Evolutionary conservation across 2,113 vertebrate genomes (phyloP).

Genomic region (Aegithalos caudatus): DNA sequence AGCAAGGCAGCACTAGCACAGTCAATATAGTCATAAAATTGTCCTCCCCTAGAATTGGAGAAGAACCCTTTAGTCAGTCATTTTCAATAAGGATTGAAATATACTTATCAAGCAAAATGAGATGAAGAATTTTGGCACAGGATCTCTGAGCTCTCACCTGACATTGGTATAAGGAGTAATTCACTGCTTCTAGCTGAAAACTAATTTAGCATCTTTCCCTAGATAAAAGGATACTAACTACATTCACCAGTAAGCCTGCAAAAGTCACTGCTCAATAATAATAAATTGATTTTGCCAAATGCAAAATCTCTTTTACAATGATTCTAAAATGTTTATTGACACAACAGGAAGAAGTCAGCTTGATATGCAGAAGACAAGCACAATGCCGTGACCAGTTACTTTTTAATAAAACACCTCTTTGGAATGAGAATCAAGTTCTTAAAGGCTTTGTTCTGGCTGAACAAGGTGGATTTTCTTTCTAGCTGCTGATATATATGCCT

Average conservation of each 20-base stretch:
- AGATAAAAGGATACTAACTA: not conserved
- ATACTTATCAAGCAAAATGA: not conserved
- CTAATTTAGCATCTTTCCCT: not conserved
- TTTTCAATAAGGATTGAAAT: not conserved
- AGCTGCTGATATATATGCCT: not conserved
- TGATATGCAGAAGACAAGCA: not conserved
- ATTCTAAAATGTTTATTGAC: not conserved
- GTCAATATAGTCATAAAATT: not conserved
- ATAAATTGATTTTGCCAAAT: conserved; percentile 1
- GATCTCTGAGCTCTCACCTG: not conserved
- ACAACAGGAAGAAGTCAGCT: not conserved
- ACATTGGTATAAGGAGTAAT: not conserved
- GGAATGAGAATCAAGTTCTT: not conserved
- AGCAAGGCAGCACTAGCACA: not conserved
- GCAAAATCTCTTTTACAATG: not conserved
- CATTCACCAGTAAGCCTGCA: not conserved
- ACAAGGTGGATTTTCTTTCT: not conserved
- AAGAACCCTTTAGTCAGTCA: not conserved
- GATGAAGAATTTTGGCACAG: not conserved
- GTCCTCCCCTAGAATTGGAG: not conserved
- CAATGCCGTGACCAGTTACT: not conserved
- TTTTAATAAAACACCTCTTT: not conserved
- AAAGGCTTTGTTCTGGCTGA: not conserved
- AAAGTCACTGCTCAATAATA: not conserved
- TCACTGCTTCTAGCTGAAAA: not conserved